Evolutionary conservation across 1,140 invertebrate genomes (phyloP).

Genomic region (Drosophila rhopaloa): DNA sequence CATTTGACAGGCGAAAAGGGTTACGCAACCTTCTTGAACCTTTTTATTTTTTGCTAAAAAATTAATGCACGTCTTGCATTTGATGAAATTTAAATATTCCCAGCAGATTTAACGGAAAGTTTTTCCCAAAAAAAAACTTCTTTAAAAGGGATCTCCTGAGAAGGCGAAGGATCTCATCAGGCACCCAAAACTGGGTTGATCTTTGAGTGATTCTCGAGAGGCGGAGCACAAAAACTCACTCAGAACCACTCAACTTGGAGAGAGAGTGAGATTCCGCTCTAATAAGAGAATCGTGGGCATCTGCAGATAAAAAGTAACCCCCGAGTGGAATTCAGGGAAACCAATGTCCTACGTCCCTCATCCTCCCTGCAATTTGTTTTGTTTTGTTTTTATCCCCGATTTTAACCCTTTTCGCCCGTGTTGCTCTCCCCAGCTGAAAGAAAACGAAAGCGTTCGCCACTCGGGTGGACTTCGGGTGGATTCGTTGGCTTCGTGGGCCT

Average conservation of each 20-base stretch:
- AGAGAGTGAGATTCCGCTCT: conserved; percentile 6
- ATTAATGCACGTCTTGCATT: conserved; percentile 18
- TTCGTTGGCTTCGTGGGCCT: conserved; percentile 8
- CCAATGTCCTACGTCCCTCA: conserved; percentile 48
- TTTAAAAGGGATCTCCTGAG: conserved; percentile 5
- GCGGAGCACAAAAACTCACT: conserved; percentile 59
- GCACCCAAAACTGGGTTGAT: conserved; percentile 14
- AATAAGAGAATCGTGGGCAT: conserved; percentile 25
- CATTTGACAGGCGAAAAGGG: conserved; percentile 22
- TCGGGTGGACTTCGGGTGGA: conserved; percentile 13
- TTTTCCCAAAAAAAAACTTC: conserved; percentile 36
- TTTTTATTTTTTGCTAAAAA: conserved; percentile 18
- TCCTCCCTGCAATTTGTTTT: conserved; percentile 15
- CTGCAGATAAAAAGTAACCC: conserved; percentile 25
- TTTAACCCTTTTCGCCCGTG: conserved; percentile 67
- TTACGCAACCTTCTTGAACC: neutral
- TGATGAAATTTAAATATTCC: conserved; percentile 38
- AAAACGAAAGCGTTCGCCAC: conserved; percentile 55
- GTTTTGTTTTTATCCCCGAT: conserved; percentile 29
- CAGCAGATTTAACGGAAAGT: conserved; percentile 61
- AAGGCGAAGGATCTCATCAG: conserved; percentile 9
- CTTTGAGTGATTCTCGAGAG: conserved; percentile 37
- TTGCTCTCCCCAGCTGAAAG: conserved; percentile 57
- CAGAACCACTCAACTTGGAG: conserved; percentile 12
- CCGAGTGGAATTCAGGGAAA: conserved; percentile 28